Conservation (phyloP, 2,113 vertebrate genomes). For the Hippocampus guttulatus region DNA sequence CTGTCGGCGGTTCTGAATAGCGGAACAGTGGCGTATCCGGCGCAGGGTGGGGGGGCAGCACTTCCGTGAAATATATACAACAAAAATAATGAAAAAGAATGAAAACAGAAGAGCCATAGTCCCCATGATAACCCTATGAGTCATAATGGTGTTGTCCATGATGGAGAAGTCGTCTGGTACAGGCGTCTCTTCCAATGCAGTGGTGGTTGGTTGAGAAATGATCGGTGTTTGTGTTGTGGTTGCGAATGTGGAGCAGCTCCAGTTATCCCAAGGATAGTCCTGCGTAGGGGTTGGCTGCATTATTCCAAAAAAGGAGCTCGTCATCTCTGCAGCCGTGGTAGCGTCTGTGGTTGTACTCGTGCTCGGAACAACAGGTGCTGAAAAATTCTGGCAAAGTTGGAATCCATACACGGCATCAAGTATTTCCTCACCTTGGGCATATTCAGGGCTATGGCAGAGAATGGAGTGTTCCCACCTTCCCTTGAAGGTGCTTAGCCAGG, state of each 20-base stretch:
- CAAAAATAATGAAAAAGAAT: conserved; percentile 99
- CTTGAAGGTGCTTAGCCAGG: conserved; percentile 92
- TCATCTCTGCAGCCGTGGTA: conserved; percentile 71
- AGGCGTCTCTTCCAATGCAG: conserved; percentile 75
- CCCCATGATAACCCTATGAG: conserved; percentile 95
- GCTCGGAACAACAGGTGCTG: conserved; percentile 80
- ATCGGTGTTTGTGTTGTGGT: conserved; percentile 65
- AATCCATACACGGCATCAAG: conserved; percentile 96
- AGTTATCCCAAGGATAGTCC: conserved; percentile 92
- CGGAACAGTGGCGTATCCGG: conserved; percentile 95
- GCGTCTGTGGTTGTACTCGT: conserved; percentile 72
- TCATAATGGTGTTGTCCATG: conserved; percentile 93
- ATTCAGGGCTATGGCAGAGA: conserved; percentile 92
- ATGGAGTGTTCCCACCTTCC: conserved; percentile 98
- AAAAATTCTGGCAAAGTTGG: conserved; percentile 98
- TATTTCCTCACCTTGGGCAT: conserved; percentile 98
- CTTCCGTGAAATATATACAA: conserved; percentile 98
- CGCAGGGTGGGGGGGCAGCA: conserved; percentile 96
- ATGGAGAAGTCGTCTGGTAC: conserved; percentile 85
- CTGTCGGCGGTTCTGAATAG: conserved; percentile 96
- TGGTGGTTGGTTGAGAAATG: conserved; percentile 66
- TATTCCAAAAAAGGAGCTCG: conserved; percentile 86
- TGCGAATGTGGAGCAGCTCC: conserved; percentile 84
- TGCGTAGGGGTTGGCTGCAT: conserved; percentile 88
- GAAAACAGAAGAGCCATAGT: conserved; percentile 99